A percentile compares a stretch with the other conserved stretches of the same genome.
Evolutionary conservation across 2,797 vertebrate genomes (phyloP).

Genomic region (Leptatherina wallacei): DNA sequence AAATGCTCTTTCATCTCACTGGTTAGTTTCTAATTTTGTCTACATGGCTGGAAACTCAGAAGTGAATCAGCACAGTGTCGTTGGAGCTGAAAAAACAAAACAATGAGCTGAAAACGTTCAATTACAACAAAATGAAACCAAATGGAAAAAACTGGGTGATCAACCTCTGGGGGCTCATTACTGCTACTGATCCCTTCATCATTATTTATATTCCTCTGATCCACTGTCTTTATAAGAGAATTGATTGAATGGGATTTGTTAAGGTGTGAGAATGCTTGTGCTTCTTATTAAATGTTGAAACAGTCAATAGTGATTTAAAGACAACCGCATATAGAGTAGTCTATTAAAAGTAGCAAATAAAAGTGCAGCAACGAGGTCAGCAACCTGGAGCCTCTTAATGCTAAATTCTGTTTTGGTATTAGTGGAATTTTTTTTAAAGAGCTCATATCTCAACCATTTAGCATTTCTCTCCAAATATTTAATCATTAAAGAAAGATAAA

Average conservation of each 20-base stretch:
- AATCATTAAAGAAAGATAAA: background rate
- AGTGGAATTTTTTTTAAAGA: background rate
- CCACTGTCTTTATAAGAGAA: background rate
- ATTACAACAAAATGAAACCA: background rate
- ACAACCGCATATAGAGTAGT: background rate
- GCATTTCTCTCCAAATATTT: too few species aligned
- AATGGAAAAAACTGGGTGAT: background rate
- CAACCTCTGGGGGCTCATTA: background rate
- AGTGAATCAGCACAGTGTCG: background rate
- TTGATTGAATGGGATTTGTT: background rate
- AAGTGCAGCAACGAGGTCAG: background rate
- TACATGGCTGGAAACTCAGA: background rate
- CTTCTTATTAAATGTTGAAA: background rate
- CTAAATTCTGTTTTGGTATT: background rate
- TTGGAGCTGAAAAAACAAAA: background rate
- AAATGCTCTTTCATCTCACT: background rate
- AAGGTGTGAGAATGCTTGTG: background rate
- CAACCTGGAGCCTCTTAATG: background rate
- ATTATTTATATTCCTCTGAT: background rate
- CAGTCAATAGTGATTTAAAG: conserved; percentile 2
- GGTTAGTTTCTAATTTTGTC: background rate
- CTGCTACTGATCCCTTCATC: background rate
- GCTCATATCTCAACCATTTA: background rate
- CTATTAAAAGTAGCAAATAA: background rate
- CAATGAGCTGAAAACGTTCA: background rate